Conservation (phyloP, 2,113 vertebrate species). For the Peromyscus polionotus region DNA sequence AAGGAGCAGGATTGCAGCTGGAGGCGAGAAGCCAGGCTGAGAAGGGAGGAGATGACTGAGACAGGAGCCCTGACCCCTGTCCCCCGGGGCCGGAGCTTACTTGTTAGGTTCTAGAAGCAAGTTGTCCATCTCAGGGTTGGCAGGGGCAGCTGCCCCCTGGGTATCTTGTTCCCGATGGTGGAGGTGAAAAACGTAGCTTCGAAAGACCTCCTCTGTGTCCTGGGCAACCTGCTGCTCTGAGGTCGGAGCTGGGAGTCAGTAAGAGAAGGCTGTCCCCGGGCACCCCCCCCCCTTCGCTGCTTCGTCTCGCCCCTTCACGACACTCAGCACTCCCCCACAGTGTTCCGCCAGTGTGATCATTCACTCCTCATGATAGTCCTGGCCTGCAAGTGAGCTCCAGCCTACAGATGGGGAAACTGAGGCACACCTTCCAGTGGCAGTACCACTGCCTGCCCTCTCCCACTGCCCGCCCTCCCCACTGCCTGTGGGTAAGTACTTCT, state of each 20-base stretch:
- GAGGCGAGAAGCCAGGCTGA: background rate
- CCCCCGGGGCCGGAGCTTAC: slow-evolving; percentile 61
- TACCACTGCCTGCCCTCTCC: background rate
- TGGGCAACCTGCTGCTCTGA: slow-evolving; percentile 87
- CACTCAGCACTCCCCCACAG: background rate
- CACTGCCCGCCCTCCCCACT: background rate
- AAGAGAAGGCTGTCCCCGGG: background rate
- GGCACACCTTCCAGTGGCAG: background rate
- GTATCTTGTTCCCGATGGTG: slow-evolving; percentile 87
- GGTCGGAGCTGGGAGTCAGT: slow-evolving; percentile 30
- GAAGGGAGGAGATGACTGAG: background rate
- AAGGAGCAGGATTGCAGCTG: background rate
- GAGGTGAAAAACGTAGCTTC: slow-evolving; percentile 87
- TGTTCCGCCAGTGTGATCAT: background rate
- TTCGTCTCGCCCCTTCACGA: background rate
- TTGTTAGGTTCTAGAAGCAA: slow-evolving; percentile 81
- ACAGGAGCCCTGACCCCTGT: too few relatives aligned
- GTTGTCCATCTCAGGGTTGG: slow-evolving; percentile 87
- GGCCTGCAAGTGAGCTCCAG: background rate
- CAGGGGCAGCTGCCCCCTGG: slow-evolving; percentile 74
- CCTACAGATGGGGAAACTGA: background rate
- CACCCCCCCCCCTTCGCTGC: background rate
- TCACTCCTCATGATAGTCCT: background rate
- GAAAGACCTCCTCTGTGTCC: slow-evolving; percentile 89
- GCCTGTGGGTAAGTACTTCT: background rate